Evolutionary conservation across 2,888 invertebrate species (phyloP).

Genomic region (Morpho deidamia): DNA sequence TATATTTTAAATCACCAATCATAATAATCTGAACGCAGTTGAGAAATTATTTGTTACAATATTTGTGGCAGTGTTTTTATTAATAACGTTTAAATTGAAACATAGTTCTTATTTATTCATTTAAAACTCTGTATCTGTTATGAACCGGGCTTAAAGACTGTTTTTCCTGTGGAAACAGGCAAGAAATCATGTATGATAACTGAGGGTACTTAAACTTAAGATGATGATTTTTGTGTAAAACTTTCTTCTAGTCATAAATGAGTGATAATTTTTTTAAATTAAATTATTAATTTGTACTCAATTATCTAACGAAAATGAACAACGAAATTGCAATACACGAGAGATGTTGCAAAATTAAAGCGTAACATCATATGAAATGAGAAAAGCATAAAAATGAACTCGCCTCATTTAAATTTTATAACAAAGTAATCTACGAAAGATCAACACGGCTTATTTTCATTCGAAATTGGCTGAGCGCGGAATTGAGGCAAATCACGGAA

Average conservation of each 20-base stretch:
- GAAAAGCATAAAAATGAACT: constrained; percentile 12
- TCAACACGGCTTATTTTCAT: constrained; percentile 19
- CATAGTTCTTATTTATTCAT: too few relatives aligned
- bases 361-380: neutral
- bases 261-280: too few relatives aligned
- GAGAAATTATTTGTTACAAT: constrained; percentile 5
- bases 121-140: too few relatives aligned
- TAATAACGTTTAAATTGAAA: too few relatives aligned
- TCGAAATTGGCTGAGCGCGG: constrained; percentile 9
- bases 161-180: too few relatives aligned
- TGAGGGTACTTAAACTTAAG: too few relatives aligned
- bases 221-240: too few relatives aligned
- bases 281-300: neutral
- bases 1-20: constrained; percentile 18
- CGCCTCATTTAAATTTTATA: constrained; percentile 14
- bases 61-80: neutral
- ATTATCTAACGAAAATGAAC: constrained; percentile 1
- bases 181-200: too few relatives aligned
- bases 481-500: neutral
- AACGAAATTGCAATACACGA: constrained; percentile 1
- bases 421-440: constrained; percentile 19
- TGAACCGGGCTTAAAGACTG: too few relatives aligned
- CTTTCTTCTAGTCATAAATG: too few relatives aligned
- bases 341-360: constrained; percentile 1
- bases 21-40: constrained; percentile 5